A percentile compares a stretch with the other conserved stretches of the same genome.
Conservation (phyloP, 2,797 vertebrate species). For the Phoebastria nigripes region DNA sequence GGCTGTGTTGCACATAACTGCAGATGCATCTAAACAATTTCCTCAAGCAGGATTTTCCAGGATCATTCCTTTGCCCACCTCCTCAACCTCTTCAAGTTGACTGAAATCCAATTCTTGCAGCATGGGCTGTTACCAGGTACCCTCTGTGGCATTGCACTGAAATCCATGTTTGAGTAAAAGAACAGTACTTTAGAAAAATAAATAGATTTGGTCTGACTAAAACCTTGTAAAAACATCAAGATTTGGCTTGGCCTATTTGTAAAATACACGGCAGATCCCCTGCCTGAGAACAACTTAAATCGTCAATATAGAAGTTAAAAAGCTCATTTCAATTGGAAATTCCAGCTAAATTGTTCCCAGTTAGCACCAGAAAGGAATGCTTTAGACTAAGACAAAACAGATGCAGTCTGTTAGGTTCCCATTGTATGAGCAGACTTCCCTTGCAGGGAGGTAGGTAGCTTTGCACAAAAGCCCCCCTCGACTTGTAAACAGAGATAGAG, state of each 20-base stretch:
- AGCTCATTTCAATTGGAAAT: conserved; percentile 62
- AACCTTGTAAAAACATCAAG: background rate
- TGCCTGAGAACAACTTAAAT: conserved; percentile 46
- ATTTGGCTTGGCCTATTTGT: background rate
- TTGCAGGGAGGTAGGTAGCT: conserved; percentile 58
- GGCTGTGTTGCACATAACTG: background rate
- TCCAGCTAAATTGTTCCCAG: conserved; percentile 68
- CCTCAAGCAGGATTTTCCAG: background rate
- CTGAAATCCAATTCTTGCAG: background rate
- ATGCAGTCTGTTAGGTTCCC: conserved; percentile 57
- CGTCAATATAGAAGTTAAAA: conserved; percentile 36
- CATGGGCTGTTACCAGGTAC: background rate
- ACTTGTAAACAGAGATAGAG: conserved; percentile 43
- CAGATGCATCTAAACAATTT: background rate
- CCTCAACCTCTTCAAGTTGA: background rate
- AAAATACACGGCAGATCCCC: conserved; percentile 28
- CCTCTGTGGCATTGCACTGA: background rate
- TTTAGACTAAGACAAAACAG: conserved; percentile 67
- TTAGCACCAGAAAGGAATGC: conserved; percentile 67
- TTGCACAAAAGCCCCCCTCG: background rate
- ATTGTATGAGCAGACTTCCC: conserved; percentile 38
- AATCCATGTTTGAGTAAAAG: background rate
- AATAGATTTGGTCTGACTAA: background rate
- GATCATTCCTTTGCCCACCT: background rate
- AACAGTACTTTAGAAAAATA: background rate